Evolutionary conservation across 1,140 invertebrate species (phyloP).

Genomic region (Zaprionus tsacasi): DNA sequence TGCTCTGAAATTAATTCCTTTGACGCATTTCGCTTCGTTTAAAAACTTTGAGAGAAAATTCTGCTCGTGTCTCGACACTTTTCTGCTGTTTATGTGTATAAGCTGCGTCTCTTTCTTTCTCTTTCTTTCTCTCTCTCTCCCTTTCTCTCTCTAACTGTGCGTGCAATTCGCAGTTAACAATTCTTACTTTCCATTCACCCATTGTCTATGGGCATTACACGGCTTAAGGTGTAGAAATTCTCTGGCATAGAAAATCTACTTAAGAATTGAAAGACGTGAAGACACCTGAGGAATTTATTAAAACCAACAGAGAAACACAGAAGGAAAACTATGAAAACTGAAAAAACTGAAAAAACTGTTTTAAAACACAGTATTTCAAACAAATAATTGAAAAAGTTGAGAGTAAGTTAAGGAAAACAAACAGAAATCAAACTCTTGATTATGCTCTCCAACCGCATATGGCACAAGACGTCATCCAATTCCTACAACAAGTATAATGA

Average conservation of each 20-base stretch:
- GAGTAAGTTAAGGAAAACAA: too few species aligned
- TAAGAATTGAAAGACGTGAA: neutral
- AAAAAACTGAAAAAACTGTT: neutral
- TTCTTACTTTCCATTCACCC: slow-evolving; percentile 20
- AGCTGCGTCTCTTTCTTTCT: neutral
- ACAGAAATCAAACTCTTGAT: too few species aligned
- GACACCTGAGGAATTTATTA: neutral
- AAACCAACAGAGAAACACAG: neutral
- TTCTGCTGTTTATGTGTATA: slow-evolving; percentile 30
- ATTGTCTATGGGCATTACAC: slow-evolving; percentile 4
- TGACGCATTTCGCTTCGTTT: slow-evolving; percentile 21
- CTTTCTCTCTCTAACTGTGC: slow-evolving; percentile 1
- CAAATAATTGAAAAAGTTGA: slow-evolving; percentile 4
- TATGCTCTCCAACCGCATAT: too few species aligned
- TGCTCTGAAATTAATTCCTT: slow-evolving; percentile 54
- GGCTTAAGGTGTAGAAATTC: slow-evolving; percentile 7
- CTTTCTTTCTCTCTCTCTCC: too few species aligned
- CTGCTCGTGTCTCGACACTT: slow-evolving; percentile 33
- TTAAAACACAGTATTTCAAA: neutral
- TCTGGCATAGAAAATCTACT: slow-evolving; percentile 7
- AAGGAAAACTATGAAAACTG: neutral
- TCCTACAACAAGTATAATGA: too few species aligned
- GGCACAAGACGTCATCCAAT: too few species aligned
- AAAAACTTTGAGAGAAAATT: slow-evolving; percentile 39
- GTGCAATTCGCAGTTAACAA: slow-evolving; percentile 11